Evolutionary conservation across 2,113 vertebrate genomes (phyloP).

Genomic region (Canis aureus): DNA sequence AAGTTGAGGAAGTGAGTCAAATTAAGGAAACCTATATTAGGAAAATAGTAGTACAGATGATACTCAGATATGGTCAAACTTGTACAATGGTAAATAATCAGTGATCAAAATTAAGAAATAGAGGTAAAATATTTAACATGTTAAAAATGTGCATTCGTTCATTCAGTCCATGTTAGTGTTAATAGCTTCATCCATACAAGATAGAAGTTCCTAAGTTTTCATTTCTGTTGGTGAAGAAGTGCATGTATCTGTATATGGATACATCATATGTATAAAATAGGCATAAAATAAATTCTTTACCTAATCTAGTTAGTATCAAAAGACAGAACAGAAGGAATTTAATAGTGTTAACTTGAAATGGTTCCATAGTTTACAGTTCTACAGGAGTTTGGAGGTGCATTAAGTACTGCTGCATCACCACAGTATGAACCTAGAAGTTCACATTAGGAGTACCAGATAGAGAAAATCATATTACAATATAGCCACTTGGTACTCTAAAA

Average conservation of each 20-base stretch:
- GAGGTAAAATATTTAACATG: background rate
- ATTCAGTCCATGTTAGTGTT: background rate
- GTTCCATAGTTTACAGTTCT: background rate
- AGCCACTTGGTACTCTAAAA: background rate
- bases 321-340: background rate
- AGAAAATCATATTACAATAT: background rate
- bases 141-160: background rate
- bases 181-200: background rate
- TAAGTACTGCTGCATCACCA: background rate
- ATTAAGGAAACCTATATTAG: background rate
- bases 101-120: background rate
- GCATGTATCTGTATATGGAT: background rate
- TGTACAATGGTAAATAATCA: background rate
- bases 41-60: background rate
- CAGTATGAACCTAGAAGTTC: background rate
- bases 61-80: background rate
- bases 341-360: background rate
- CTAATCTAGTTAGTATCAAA: background rate
- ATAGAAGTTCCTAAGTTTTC: background rate
- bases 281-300: background rate
- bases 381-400: background rate
- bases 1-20: background rate
- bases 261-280: background rate
- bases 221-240: background rate
- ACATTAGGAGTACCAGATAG: background rate